These are phyloP conservation scores for Cygnus buccinator DNA, from an alignment of 2,113 vertebrate genomes.

Conservation along the genomic window DNA sequence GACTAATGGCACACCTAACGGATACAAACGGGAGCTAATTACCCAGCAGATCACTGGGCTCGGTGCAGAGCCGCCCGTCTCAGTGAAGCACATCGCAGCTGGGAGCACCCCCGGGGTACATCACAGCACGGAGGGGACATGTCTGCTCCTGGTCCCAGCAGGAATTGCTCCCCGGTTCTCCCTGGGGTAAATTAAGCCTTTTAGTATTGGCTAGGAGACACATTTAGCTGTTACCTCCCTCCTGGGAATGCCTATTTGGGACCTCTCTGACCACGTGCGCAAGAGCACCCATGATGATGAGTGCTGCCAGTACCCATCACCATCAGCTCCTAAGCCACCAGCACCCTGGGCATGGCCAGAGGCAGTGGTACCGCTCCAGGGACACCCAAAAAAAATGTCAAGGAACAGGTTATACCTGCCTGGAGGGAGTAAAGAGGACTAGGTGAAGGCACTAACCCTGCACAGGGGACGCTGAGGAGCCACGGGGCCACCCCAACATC, in stretches of 20 bases:
- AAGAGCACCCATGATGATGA: neutral
- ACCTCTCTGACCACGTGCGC: neutral
- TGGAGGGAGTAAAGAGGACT: neutral
- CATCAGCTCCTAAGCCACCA: neutral
- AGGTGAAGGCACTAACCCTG: neutral
- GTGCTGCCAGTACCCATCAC: neutral
- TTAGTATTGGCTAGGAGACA: neutral
- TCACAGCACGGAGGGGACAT: no score
- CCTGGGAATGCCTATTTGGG: neutral
- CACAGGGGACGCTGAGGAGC: neutral
- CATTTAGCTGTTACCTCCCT: neutral
- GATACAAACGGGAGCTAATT: neutral
- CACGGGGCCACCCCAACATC: neutral
- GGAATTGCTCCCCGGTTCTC: neutral
- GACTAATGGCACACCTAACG: neutral
- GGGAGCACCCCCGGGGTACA: fast-evolving
- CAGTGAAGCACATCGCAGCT: fast-evolving
- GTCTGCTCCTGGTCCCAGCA: neutral
- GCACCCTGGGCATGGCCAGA: neutral
- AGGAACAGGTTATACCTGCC: neutral
- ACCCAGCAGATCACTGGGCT: neutral
- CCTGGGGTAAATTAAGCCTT: neutral
- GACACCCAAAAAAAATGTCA: neutral
- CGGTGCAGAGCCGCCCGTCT: fast-evolving
- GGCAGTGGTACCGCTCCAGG: neutral